phyloP scores from a whole-genome alignment of 1,140 invertebrate species.

The Orussus abietinus region DNA sequence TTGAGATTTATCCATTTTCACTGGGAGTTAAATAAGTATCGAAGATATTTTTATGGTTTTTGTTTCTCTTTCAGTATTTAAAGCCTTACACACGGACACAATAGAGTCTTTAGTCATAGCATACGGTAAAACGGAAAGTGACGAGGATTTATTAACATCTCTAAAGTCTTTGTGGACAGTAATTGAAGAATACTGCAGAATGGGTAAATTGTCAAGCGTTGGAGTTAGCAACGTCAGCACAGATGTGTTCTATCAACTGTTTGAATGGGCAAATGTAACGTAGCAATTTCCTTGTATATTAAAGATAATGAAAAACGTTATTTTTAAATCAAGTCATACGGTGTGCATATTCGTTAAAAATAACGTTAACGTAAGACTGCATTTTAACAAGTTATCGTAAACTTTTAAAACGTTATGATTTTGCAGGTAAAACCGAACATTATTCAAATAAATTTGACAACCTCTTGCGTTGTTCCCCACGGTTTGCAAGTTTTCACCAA shows the following conservation, averaged over 20 bases:
- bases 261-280: constrained; percentile 69
- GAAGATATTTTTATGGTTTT: constrained; percentile 14
- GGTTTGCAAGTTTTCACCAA: constrained; percentile 86
- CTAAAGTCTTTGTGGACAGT: constrained; percentile 71
- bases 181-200: constrained; percentile 66
- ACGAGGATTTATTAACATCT: constrained; percentile 57
- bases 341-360: too few species aligned
- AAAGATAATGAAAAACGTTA: too few species aligned
- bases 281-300: constrained; percentile 4
- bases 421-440: constrained; percentile 78
- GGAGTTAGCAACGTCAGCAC: constrained; percentile 89
- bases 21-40: constrained; percentile 17
- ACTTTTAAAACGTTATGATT: constrained; percentile 11
- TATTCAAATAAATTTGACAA: constrained; percentile 92
- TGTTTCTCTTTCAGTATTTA: constrained; percentile 59
- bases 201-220: constrained; percentile 66
- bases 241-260: constrained; percentile 69
- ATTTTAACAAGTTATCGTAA: too few species aligned
- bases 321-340: too few species aligned
- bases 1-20: neutral
- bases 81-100: constrained; percentile 59
- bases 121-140: constrained; percentile 54
- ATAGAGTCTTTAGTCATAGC: constrained; percentile 76
- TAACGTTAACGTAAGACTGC: too few species aligned
- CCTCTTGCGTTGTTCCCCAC: constrained; percentile 92